Percentiles rank a stretch among this genome's conserved stretches.
Evolutionary conservation across 2,888 invertebrate species (phyloP).

Genomic region (Petrolisthes cinctipes): DNA sequence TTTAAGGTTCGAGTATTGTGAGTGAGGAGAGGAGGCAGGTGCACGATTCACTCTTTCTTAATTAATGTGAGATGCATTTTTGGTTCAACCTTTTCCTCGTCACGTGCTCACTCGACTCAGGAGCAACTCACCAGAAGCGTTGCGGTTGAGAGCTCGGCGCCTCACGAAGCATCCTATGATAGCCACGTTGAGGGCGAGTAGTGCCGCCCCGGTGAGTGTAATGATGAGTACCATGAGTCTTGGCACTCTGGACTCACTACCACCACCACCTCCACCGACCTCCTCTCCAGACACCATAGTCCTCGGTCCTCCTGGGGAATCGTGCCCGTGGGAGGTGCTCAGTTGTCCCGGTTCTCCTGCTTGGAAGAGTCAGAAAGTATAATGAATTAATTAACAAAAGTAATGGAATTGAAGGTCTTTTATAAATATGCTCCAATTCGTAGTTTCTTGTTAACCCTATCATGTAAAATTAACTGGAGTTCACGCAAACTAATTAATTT

Average conservation of each 20-base stretch:
- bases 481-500: too few relatives aligned
- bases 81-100: too few relatives aligned
- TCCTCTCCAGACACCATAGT: neutral
- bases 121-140: slow-evolving; percentile 2
- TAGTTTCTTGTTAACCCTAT: too few relatives aligned
- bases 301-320: neutral
- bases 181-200: slow-evolving; percentile 88
- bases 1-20: too few relatives aligned
- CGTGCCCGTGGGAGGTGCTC: neutral
- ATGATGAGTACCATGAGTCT: slow-evolving; percentile 71
- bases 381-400: too few relatives aligned
- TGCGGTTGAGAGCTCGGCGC: slow-evolving; percentile 69
- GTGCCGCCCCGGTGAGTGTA: slow-evolving; percentile 85
- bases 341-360: neutral
- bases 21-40: too few relatives aligned
- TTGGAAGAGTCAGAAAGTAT: neutral
- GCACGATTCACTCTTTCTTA: too few relatives aligned
- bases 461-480: too few relatives aligned
- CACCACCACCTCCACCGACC: neutral
- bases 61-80: too few relatives aligned
- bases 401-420: too few relatives aligned
- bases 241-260: slow-evolving; percentile 30
- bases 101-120: too few relatives aligned
- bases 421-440: too few relatives aligned
- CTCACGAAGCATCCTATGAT: slow-evolving; percentile 91